phyloP scores from a whole-genome alignment of 2,113 vertebrate genomes.

The Sciurus niger region DNA sequence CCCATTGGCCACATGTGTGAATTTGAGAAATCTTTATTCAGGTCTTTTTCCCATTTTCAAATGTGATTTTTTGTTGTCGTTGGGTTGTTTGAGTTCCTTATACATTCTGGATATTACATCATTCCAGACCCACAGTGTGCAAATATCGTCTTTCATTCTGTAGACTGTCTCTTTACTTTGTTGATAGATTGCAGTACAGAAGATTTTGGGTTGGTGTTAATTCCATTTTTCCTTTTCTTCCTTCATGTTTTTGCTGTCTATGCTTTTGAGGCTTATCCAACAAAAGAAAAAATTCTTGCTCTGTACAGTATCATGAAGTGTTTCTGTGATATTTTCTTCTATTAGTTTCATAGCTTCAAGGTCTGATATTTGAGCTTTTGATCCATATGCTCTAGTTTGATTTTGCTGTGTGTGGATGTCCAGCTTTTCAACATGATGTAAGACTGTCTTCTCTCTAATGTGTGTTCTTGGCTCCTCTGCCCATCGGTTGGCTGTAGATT shows the following conservation, averaged over 20 bases:
- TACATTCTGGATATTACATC: background rate
- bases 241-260: too few relatives aligned
- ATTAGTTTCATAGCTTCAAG: background rate
- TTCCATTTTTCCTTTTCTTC: too few relatives aligned
- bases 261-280: background rate
- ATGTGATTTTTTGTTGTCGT: background rate
- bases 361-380: too few relatives aligned
- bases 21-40: background rate
- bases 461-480: too few relatives aligned
- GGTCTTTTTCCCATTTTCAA: background rate
- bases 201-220: too few relatives aligned
- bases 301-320: background rate
- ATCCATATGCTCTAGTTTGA: too few relatives aligned
- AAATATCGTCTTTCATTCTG: background rate
- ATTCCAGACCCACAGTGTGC: background rate
- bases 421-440: too few relatives aligned
- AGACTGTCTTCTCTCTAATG: too few relatives aligned
- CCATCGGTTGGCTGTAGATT: too few relatives aligned
- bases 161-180: background rate
- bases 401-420: too few relatives aligned
- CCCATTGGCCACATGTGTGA: background rate
- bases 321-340: background rate
- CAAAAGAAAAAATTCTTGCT: background rate
- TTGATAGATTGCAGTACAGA: too few relatives aligned
- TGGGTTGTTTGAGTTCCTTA: background rate